A percentile compares a stretch with the other conserved stretches of the same genome.
phyloP scores from a whole-genome alignment of 2,797 vertebrate genomes.

The Hippoglossus hippoglossus region DNA sequence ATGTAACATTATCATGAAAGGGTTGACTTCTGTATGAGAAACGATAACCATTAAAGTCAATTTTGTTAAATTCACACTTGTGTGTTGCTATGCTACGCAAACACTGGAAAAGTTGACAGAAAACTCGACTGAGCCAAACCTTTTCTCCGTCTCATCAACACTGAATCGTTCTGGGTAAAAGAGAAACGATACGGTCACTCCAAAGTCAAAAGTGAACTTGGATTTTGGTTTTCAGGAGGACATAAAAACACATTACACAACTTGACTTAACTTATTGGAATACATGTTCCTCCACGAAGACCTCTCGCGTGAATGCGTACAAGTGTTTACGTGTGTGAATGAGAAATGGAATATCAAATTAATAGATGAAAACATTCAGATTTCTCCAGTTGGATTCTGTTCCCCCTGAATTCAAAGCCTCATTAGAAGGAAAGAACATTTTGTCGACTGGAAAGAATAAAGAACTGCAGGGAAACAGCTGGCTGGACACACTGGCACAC shows the following conservation, averaged over 20 bases:
- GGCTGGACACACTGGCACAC: slow-evolving; percentile 4
- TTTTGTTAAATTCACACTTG: not conserved
- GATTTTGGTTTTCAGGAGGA: not conserved
- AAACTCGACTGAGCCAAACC: not conserved
- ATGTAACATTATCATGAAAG: not conserved
- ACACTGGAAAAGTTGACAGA: not conserved
- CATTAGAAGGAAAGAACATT: slow-evolving; percentile 3
- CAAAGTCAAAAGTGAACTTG: not conserved
- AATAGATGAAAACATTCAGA: slow-evolving; percentile 32
- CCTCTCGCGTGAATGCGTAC: not conserved
- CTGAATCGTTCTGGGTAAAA: not conserved
- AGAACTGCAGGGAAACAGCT: slow-evolving; percentile 20
- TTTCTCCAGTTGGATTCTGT: slow-evolving; percentile 12
- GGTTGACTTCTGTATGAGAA: not conserved
- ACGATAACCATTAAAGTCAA: not conserved
- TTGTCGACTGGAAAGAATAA: not conserved
- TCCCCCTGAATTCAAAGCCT: slow-evolving; percentile 12
- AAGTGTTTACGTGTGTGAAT: not conserved
- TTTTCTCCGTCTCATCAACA: not conserved
- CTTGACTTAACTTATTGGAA: not conserved
- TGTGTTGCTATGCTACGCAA: too few species aligned
- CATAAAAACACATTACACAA: not conserved
- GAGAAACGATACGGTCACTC: not conserved
- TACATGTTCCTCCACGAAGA: not conserved
- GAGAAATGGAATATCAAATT: slow-evolving; percentile 17